Percentiles rank a stretch among this genome's conserved stretches.
Evolutionary conservation across 64 coral and sea anemone genomes (phyloP).

Genomic region (Acropora tenuis): DNA sequence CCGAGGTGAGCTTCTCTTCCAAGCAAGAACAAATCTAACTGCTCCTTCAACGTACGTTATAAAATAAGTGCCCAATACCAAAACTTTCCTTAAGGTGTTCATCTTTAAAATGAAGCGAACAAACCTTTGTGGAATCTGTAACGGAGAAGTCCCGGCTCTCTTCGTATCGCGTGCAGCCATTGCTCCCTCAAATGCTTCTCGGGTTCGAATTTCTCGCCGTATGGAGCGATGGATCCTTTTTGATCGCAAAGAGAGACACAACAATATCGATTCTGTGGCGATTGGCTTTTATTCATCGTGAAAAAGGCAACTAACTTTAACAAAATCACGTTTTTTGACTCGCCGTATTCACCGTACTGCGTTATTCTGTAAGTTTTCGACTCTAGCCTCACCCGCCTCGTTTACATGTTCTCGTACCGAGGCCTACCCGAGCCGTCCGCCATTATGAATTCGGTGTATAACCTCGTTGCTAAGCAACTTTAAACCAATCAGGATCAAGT

Average conservation of each 20-base stretch:
- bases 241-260: constrained; percentile 46
- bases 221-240: constrained; percentile 26
- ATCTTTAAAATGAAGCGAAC: constrained; percentile 31
- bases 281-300: constrained; percentile 23
- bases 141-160: constrained; percentile 27
- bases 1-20: constrained; percentile 37
- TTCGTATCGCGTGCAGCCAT: constrained; percentile 21
- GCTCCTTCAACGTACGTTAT: constrained; percentile 41
- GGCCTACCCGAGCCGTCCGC: constrained; percentile 13
- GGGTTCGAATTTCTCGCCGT: constrained; percentile 38
- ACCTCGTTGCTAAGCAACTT: no score
- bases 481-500: no score
- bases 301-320: not conserved
- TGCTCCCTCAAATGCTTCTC: not conserved
- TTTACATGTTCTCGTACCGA: constrained; percentile 17
- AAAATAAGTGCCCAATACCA: constrained; percentile 29
- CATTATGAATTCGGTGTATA: constrained; percentile 12
- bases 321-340: not conserved
- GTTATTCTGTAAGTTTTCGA: not conserved
- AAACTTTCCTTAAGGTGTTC: constrained; percentile 33
- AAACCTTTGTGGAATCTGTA: constrained; percentile 35
- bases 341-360: not conserved
- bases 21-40: constrained; percentile 27
- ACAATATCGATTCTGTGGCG: constrained; percentile 40
- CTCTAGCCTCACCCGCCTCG: constrained; percentile 15